These are phyloP conservation scores for Leucophenga maculata DNA, from an alignment of 2,888 invertebrate genomes.

Conservation along the genomic window DNA sequence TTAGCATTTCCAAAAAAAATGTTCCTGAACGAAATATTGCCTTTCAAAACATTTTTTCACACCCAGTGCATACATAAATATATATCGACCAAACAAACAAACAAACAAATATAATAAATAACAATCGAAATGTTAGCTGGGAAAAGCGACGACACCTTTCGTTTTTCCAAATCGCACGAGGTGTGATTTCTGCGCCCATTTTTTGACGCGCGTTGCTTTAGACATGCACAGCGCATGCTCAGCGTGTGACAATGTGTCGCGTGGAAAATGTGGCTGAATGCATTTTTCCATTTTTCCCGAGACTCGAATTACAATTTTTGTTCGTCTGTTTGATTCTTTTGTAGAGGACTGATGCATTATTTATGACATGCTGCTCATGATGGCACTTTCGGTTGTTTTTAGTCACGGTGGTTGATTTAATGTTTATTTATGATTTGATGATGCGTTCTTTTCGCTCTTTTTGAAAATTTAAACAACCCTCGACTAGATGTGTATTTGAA, in stretches of 20 bases:
- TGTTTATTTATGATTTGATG: slow-evolving; percentile 10
- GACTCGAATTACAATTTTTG: slow-evolving; percentile 23
- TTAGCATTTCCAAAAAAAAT: no score
- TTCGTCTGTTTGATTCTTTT: not conserved
- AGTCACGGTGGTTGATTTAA: slow-evolving; percentile 20
- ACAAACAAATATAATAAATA: not conserved
- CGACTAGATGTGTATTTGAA: not conserved
- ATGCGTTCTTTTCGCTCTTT: not conserved
- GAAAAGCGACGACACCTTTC: slow-evolving; percentile 14
- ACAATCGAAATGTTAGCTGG: not conserved
- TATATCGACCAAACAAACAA: no score
- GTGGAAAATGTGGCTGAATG: slow-evolving; percentile 18
- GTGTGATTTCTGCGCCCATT: slow-evolving; percentile 7
- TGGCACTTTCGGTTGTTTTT: not conserved
- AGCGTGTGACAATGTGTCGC: slow-evolving; percentile 19
- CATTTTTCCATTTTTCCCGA: slow-evolving; percentile 11
- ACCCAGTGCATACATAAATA: no score
- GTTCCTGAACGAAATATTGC: no score
- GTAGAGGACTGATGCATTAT: slow-evolving; percentile 15
- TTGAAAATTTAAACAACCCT: not conserved
- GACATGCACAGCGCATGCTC: slow-evolving; percentile 12
- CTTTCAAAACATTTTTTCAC: no score
- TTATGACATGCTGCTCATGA: slow-evolving; percentile 10
- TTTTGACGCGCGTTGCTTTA: no score
- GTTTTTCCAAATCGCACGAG: not conserved